Evolutionary conservation across 2,797 vertebrate species (phyloP).

Genomic region (Chaunax sp.): DNA sequence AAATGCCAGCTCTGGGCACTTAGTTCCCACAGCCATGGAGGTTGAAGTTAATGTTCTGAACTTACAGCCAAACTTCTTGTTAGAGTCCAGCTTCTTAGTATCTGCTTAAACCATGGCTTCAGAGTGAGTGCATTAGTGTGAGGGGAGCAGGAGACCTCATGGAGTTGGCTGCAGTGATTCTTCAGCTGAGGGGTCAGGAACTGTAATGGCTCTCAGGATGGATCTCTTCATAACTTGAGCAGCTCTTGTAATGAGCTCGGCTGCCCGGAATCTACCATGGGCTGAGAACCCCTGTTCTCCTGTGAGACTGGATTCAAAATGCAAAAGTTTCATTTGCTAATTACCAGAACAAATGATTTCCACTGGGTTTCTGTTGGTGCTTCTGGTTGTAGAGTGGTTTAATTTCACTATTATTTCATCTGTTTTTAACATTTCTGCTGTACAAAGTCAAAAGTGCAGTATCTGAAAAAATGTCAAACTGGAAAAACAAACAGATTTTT

Average conservation of each 20-base stretch:
- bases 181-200: constrained; percentile 45
- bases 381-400: constrained; percentile 19
- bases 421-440: no score
- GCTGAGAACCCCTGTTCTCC: constrained; percentile 16
- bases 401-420: constrained; percentile 22
- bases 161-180: constrained; percentile 6
- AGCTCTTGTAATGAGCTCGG: constrained; percentile 42
- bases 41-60: neutral
- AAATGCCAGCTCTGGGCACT: neutral
- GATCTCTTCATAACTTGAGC: constrained; percentile 9
- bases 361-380: no score
- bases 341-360: no score
- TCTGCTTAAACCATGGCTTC: constrained; percentile 20
- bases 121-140: constrained; percentile 38
- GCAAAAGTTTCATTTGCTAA: constrained; percentile 40
- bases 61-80: neutral
- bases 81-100: constrained; percentile 2
- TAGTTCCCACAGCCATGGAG: neutral
- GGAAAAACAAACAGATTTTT: no score
- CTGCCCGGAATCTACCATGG: neutral
- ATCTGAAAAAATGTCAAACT: no score
- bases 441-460: no score
- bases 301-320: constrained; percentile 21
- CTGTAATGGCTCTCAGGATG: constrained; percentile 28
- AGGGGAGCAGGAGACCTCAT: no score